Base-by-base conservation (phyloP, 2,797 vertebrate genomes). In the Eleutherodactylus coqui region DNA sequence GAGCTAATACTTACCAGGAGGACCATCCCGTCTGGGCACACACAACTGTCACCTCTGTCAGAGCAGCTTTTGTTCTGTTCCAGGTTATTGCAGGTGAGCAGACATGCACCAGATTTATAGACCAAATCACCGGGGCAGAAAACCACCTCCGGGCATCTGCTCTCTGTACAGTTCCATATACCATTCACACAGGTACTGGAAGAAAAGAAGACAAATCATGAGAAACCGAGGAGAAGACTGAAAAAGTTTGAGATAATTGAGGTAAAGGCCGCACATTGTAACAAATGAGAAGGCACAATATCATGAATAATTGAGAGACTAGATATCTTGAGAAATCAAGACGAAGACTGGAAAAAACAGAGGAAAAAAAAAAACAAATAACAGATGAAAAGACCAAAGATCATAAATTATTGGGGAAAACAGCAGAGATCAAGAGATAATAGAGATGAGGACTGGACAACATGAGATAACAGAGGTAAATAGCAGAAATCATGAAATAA, bases 11-110 rank as follows among this genome's bases (percentile, higher is more conserved):
- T 80, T 88, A 98, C 97, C 90, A 96, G 92, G 41, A 97, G 91
- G 19, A 97, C 92, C 0, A 94, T 95, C 83, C 95, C 96, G 0
- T 91, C 91, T 0, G 97, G 97, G 89, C 97, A 98, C 58, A 97
- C 93, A 1, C 97, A 98, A 88, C 96, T 96, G 0, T 95, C 93
- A 0, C 92, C 2, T 1, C 93, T 89, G 64, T 95, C 94, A 0
- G 64, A 29, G 13, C 97, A 99, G 89, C 91, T 88, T 0, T 83
- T 80, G 16, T 91, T 89, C 72, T 86, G 45, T 14, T 93, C 90
- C 43, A 94, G 85, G 24, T 90, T 92, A 81, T 95, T 94, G 36
- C 97, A 98, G 88, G 95, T 97, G 81, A 93, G 92, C 76, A 98
- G 93, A 90, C 97, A 98, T 88, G 96, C 94, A 1, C 92, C 94